These are phyloP conservation scores for Gnathochromis pfefferi DNA, from an alignment of 2,113 vertebrate species.

Conservation along the genomic window DNA sequence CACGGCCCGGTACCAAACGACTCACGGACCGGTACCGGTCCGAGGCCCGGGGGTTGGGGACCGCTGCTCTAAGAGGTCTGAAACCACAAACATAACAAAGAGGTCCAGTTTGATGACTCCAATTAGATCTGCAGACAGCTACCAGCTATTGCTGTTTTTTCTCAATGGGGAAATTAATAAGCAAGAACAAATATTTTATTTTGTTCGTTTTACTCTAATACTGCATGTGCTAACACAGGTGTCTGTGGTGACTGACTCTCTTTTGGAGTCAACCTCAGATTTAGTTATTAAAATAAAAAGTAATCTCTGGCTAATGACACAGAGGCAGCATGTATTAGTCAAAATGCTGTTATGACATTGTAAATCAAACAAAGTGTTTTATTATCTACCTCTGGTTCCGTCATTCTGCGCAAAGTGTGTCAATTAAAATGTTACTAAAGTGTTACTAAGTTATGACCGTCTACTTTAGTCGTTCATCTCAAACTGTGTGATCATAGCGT, in stretches of 20 bases:
- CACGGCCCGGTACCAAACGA: too few species aligned
- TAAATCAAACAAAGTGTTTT: neutral
- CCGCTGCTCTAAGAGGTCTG: neutral
- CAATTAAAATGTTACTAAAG: neutral
- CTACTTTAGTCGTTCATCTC: neutral
- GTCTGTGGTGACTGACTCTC: neutral
- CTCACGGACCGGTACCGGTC: too few species aligned
- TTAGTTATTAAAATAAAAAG: neutral
- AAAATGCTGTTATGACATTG: neutral
- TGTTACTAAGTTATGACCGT: neutral
- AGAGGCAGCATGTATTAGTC: neutral
- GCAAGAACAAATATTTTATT: neutral
- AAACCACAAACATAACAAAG: neutral
- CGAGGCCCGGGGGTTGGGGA: fast-evolving
- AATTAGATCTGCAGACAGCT: neutral
- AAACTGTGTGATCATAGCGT: neutral
- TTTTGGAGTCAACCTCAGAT: neutral
- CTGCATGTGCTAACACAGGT: neutral
- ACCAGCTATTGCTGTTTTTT: neutral
- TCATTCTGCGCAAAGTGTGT: neutral
- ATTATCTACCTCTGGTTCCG: neutral
- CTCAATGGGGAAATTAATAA: neutral
- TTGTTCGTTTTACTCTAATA: neutral
- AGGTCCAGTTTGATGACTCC: neutral
- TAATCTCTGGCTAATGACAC: neutral